Evolutionary conservation across 1,140 invertebrate species (phyloP).

Genomic region (Brachionus asplanchnoidis): DNA sequence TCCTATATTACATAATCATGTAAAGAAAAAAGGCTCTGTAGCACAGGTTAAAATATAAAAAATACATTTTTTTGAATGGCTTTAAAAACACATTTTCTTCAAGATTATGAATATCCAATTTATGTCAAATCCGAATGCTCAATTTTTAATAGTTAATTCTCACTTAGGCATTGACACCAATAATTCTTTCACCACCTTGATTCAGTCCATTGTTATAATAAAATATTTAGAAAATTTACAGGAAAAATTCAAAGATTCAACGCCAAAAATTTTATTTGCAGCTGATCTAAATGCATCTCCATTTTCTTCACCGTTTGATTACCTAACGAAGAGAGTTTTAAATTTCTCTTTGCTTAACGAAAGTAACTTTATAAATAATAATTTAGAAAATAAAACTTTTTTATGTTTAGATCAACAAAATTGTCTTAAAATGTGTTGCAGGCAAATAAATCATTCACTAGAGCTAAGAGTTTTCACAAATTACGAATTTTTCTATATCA

Average conservation of each 20-base stretch:
- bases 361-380: background rate
- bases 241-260: background rate
- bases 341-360: background rate
- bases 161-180: background rate
- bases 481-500: background rate
- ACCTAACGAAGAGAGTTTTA: background rate
- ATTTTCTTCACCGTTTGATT: background rate
- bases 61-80: background rate
- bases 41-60: background rate
- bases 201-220: background rate
- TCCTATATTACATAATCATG: background rate
- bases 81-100: background rate
- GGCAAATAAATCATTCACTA: background rate
- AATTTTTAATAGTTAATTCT: background rate
- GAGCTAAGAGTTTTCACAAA: background rate
- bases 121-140: background rate
- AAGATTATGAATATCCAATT: background rate
- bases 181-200: background rate
- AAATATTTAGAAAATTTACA: background rate
- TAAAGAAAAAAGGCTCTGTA: background rate
- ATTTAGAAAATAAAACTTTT: background rate
- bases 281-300: constrained; percentile 28
- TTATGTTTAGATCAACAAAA: background rate
- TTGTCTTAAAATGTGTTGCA: background rate
- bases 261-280: background rate